phyloP scores from a whole-genome alignment of 2,888 invertebrate species.

The Orthonychiurus folsomi region DNA sequence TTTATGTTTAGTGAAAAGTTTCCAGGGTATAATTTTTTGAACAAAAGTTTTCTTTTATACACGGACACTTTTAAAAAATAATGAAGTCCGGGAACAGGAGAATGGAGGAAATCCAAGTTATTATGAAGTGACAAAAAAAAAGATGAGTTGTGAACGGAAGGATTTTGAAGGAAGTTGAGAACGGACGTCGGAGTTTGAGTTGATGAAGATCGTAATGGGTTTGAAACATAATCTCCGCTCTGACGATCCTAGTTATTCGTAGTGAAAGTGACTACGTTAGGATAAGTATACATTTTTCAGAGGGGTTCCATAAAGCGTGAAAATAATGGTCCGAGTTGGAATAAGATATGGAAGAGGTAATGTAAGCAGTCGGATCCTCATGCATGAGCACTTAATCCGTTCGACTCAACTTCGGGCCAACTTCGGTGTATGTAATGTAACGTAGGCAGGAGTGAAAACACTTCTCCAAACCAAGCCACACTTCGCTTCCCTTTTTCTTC shows the following conservation, averaged over 20 bases:
- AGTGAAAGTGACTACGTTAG: conserved; percentile 1
- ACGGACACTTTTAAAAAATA: too few relatives aligned
- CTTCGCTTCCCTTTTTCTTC: neutral
- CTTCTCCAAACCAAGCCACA: neutral
- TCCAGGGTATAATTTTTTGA: too few relatives aligned
- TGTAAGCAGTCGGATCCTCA: conserved; percentile 19
- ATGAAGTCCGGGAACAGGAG: too few relatives aligned
- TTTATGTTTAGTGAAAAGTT: too few relatives aligned
- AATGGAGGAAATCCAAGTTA: too few relatives aligned
- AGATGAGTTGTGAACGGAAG: too few relatives aligned
- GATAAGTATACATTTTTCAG: conserved; percentile 14
- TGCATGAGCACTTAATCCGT: conserved; percentile 23
- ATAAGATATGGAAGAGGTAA: conserved; percentile 9
- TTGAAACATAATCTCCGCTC: conserved; percentile 14
- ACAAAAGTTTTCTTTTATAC: too few relatives aligned
- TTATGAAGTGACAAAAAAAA: too few relatives aligned
- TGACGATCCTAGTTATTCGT: conserved; percentile 7
- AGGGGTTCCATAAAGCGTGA: conserved; percentile 23
- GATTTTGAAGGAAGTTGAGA: too few relatives aligned
- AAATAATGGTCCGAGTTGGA: conserved; percentile 27
- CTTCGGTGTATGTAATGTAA: neutral
- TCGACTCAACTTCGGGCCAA: conserved; percentile 15
- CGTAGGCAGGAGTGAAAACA: too few relatives aligned
- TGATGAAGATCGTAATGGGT: conserved; percentile 14
- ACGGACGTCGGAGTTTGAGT: neutral